These are phyloP conservation scores for Diplolepis rosae DNA, from an alignment of 2,888 invertebrate species.

Conservation along the genomic window DNA sequence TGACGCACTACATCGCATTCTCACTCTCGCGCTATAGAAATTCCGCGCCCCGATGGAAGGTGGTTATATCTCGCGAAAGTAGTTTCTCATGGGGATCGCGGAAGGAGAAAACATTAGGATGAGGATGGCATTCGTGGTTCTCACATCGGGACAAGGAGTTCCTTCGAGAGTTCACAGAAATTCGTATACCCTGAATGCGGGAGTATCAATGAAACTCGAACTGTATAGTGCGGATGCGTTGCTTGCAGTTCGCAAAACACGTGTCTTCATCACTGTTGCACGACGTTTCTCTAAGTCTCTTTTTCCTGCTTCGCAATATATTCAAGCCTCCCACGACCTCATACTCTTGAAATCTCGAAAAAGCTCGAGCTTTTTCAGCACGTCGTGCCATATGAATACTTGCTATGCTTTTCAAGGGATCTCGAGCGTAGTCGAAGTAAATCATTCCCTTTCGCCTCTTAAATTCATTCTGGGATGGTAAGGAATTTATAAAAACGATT, in stretches of 20 bases:
- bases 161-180: slow-evolving; percentile 37
- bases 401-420: too few species aligned
- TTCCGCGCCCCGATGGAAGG: slow-evolving; percentile 41
- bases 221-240: too few species aligned
- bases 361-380: too few species aligned
- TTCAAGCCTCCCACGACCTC: too few species aligned
- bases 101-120: slow-evolving; percentile 35
- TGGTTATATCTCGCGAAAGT: slow-evolving; percentile 41
- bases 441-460: too few species aligned
- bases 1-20: slow-evolving; percentile 48
- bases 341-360: too few species aligned
- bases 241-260: not conserved
- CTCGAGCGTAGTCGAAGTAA: too few species aligned
- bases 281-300: not conserved
- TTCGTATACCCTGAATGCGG: slow-evolving; percentile 33
- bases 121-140: slow-evolving; percentile 44
- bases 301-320: too few species aligned
- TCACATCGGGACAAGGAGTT: slow-evolving; percentile 45
- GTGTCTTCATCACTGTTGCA: not conserved
- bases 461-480: too few species aligned
- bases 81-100: slow-evolving; percentile 45
- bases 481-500: too few species aligned
- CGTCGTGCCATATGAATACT: too few species aligned
- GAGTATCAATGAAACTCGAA: slow-evolving; percentile 42
- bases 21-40: slow-evolving; percentile 48